Conservation (phyloP, 1,140 invertebrate genomes). For the Stenopsyche tienmushanensis region DNA sequence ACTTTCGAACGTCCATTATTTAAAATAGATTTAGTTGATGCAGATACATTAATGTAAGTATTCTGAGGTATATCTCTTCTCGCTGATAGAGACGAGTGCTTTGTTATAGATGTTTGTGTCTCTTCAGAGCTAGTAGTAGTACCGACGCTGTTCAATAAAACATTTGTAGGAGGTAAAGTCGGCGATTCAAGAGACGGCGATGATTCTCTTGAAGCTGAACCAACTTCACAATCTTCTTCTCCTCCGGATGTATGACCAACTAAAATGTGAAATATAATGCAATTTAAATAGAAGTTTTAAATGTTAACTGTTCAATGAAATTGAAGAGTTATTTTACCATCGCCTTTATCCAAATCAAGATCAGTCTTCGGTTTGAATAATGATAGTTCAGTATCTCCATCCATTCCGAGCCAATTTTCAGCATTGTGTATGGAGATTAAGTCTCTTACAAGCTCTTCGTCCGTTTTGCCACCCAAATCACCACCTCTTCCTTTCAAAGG, state of each 20-base stretch:
- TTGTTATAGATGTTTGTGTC: not conserved
- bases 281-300: not conserved
- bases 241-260: conserved; percentile 45
- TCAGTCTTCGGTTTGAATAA: conserved; percentile 73
- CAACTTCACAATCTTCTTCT: conserved; percentile 60
- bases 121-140: not conserved
- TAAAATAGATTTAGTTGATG: conserved; percentile 11
- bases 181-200: conserved; percentile 63
- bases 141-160: not conserved
- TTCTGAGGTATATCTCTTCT: conserved; percentile 19
- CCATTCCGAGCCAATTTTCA: conserved; percentile 90
- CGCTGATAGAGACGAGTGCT: not conserved
- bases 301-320: not conserved
- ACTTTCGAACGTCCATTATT: conserved; percentile 31
- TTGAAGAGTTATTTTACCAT: conserved; percentile 24
- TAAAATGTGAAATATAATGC: conserved; percentile 21
- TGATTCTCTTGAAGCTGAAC: conserved; percentile 63
- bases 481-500: conserved; percentile 90
- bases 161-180: conserved; percentile 37
- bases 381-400: conserved; percentile 79
- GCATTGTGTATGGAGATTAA: conserved; percentile 90
- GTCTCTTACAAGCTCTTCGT: conserved; percentile 87
- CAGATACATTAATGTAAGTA: conserved; percentile 18
- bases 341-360: conserved; percentile 58
- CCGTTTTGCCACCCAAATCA: conserved; percentile 85